phyloP scores from a whole-genome alignment of 1,140 invertebrate genomes.

The Brachionus paranguensis region DNA sequence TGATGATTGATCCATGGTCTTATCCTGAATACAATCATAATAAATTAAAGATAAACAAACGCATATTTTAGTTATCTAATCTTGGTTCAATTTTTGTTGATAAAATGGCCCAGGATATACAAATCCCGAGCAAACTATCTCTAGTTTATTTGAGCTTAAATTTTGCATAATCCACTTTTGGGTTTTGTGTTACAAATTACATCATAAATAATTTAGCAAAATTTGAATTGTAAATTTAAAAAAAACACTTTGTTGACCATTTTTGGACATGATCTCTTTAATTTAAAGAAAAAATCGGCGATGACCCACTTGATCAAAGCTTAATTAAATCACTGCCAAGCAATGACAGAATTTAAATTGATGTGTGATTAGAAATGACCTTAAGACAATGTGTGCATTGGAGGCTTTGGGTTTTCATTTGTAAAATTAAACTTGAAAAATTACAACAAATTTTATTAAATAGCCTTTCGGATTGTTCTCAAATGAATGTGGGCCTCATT shows the following conservation, averaged over 20 bases:
- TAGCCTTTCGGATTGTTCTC: background rate
- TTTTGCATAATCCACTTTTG: background rate
- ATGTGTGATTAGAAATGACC: background rate
- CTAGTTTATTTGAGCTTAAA: background rate
- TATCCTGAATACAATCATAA: background rate
- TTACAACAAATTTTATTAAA: background rate
- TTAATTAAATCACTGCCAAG: background rate
- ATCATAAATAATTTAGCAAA: background rate
- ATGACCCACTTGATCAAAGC: background rate
- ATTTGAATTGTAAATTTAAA: background rate
- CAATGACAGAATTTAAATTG: background rate
- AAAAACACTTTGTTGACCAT: background rate
- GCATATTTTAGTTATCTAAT: background rate
- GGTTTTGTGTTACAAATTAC: background rate
- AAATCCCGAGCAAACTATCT: background rate
- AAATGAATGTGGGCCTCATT: too few species aligned
- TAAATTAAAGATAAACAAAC: background rate
- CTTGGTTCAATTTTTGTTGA: background rate
- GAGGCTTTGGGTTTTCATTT: background rate
- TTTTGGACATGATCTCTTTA: background rate
- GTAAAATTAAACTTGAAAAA: background rate
- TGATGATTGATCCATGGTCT: background rate
- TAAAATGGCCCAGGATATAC: background rate
- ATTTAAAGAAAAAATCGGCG: background rate
- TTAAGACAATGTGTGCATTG: background rate